These are phyloP conservation scores for Lepisosteus osseus DNA, from an alignment of 2,113 vertebrate genomes.

Conservation along the genomic window DNA sequence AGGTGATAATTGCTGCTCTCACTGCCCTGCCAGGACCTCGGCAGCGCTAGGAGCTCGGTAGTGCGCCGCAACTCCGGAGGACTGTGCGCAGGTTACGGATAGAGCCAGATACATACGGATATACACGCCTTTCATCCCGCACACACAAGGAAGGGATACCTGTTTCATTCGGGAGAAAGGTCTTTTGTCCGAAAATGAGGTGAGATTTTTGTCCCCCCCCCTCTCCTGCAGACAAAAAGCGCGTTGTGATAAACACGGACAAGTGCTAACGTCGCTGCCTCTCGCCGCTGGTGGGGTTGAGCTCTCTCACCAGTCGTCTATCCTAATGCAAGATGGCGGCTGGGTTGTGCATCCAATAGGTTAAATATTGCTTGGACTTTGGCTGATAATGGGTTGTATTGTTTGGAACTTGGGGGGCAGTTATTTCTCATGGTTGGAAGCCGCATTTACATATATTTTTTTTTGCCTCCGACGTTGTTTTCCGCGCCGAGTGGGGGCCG, in stretches of 20 bases:
- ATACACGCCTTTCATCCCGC: conserved; percentile 46
- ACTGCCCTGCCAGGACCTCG: too few relatives aligned
- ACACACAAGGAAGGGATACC: conserved; percentile 19
- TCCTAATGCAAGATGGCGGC: conserved; percentile 72
- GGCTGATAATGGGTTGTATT: too few relatives aligned
- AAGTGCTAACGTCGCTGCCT: conserved; percentile 5
- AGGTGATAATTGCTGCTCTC: too few relatives aligned
- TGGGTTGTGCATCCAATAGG: conserved; percentile 63
- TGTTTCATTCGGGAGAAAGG: conserved; percentile 17
- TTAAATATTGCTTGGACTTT: conserved; percentile 47
- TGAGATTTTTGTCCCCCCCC: conserved; percentile 41
- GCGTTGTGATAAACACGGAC: conserved; percentile 11
- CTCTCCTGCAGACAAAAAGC: background rate
- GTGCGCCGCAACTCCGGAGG: conserved; percentile 56
- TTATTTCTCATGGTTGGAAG: too few relatives aligned
- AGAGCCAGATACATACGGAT: conserved; percentile 54
- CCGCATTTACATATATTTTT: too few relatives aligned
- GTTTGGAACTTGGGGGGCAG: too few relatives aligned
- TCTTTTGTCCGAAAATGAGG: conserved; percentile 54
- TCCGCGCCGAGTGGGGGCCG: too few relatives aligned
- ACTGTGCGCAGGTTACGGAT: conserved; percentile 49
- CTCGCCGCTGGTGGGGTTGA: conserved; percentile 35
- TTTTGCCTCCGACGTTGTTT: too few relatives aligned
- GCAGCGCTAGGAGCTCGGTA: conserved; percentile 9
- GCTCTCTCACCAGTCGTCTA: conserved; percentile 21